Percentiles rank a stretch among this genome's conserved stretches.
These are phyloP conservation scores for Indicator maculatus DNA, from an alignment of 2,113 vertebrate genomes.

Conservation along the genomic window DNA sequence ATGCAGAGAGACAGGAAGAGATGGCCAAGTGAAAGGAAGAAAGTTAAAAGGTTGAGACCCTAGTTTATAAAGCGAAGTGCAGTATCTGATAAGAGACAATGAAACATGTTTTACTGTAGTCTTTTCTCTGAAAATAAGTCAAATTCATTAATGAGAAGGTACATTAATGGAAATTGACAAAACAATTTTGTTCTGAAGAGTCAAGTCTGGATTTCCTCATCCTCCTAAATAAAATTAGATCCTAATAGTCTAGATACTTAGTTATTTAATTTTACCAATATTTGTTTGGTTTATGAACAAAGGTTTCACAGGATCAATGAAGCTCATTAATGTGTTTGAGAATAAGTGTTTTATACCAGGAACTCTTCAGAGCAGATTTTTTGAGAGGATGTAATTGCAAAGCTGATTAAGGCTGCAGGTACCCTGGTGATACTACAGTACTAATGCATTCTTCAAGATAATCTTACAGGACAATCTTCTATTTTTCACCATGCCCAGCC, in stretches of 20 bases:
- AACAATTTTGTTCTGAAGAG: background rate
- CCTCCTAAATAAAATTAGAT: background rate
- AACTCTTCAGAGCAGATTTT: background rate
- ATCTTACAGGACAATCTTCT: background rate
- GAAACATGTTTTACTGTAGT: too few relatives aligned
- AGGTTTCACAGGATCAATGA: background rate
- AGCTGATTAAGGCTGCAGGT: background rate
- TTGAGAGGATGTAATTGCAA: background rate
- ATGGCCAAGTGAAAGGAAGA: background rate
- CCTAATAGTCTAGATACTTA: background rate
- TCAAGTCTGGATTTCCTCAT: background rate
- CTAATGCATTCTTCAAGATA: background rate
- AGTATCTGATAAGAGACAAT: too few relatives aligned
- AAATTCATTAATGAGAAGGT: background rate
- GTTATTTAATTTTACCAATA: background rate
- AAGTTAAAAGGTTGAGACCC: too few relatives aligned
- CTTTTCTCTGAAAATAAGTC: background rate
- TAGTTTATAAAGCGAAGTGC: too few relatives aligned
- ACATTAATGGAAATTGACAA: background rate
- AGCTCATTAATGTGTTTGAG: background rate
- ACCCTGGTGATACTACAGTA: background rate
- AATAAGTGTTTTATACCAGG: background rate
- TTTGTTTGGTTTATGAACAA: background rate
- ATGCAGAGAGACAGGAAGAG: background rate
- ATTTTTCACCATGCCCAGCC: background rate